Base-by-base conservation (phyloP, 2,113 vertebrate genomes). In the Cochlearius cochlearius region DNA sequence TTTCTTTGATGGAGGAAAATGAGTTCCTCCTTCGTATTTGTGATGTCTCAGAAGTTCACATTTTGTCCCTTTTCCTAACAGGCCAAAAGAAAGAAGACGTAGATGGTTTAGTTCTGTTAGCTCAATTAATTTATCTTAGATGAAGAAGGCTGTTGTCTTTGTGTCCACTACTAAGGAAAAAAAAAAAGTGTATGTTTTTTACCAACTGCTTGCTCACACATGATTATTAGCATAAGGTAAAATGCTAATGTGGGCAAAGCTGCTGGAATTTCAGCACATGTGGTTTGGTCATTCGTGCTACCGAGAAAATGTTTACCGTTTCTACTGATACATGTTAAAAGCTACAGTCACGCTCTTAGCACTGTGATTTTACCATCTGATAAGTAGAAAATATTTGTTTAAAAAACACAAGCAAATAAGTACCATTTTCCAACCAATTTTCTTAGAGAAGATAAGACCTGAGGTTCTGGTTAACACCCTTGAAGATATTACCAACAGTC, bases 321-420 rank as follows among this genome's bases (percentile, higher is more conserved):
- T 91, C 60, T 82, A 92, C 77, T 39, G 81, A 30, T 55, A 50
- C 3, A 19, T 41, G 8, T 81, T 73, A 89, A 87, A 96, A 91
- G 26, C 29, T 94, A 80, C 63, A 84, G 56, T 68, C 73, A 58
- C 1, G 1, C 23, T 94, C 34, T 91, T 84, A 74, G 36, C 47
- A 71, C 68, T 52, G 17, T 55, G 80, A 94, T 92, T 95, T 96
- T 92, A 63, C 52, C 43, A 63, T 67, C 47, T 85, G 86, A 95
- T 89, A 94, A 92, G 60, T 15, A 81, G 52, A 76, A 94, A 84
- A 56, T 72, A 7, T 89, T 94, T 86, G 22, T 92, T 96, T 81
- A 39, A 87, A 95, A 96, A 78, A 26, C 41, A 69, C 11, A 64
- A 89, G 36, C 29, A 84, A 89, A 18, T 69, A 89, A 88, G 56